Percentiles rank a stretch among this genome's conserved stretches.
Conservation (phyloP, 2,888 invertebrate genomes). For the Polietes domitor region DNA sequence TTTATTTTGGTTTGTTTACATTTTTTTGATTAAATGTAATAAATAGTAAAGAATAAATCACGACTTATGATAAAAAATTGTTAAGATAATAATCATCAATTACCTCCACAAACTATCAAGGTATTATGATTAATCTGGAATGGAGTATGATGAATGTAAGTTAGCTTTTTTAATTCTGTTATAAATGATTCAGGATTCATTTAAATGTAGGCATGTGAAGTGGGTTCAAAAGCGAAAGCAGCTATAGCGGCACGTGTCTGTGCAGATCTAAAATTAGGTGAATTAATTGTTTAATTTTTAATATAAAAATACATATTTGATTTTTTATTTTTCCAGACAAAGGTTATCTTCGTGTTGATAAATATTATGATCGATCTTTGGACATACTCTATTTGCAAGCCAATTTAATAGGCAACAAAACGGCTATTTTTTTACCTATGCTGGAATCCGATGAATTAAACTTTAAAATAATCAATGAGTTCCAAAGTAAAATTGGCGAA, state of each 20-base stretch:
- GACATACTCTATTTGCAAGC: not conserved
- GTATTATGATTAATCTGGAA: no score
- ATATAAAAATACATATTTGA: not conserved
- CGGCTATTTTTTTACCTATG: not conserved
- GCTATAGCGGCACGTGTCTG: not conserved
- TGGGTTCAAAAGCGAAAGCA: not conserved
- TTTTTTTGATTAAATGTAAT: no score
- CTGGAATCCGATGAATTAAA: not conserved
- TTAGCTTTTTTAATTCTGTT: no score
- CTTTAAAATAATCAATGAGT: not conserved
- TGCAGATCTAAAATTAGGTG: not conserved
- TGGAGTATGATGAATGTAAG: no score
- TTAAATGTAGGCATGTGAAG: no score
- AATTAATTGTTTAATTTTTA: not conserved
- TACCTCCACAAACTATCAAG: no score
- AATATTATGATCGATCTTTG: not conserved
- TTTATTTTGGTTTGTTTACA: no score
- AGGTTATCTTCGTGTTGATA: not conserved
- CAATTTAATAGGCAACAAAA: not conserved
- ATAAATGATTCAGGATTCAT: no score
- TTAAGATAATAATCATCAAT: no score
- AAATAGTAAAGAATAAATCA: no score
- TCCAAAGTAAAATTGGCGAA: not conserved
- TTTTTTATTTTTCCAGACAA: not conserved
- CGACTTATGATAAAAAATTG: no score